Base-by-base conservation (phyloP, 2,113 vertebrate species). In the Aptenodytes patagonicus region DNA sequence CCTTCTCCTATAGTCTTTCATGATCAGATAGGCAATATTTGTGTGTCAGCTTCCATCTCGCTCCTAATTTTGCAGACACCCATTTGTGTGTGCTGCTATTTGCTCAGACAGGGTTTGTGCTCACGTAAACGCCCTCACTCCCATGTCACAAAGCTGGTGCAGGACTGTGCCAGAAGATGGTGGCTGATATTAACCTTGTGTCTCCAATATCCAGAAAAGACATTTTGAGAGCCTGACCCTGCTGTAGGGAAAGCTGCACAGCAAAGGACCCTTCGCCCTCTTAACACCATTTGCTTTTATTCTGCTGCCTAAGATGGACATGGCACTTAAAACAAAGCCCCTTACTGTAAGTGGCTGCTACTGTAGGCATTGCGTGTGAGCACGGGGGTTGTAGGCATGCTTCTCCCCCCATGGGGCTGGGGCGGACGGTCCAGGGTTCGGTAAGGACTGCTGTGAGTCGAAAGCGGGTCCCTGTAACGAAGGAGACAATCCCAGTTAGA, bases 281-380 rank as follows among this genome's bases (percentile, higher is more conserved):
- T 19, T 10, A 36, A 64, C 46, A 68, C 31, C 8, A 1, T 34
- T 10, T 28, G 0, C 36, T 49, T 75, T 46, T 1, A 13, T 14
- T 1, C 34, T 26, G 49, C 36, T n/a, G 47, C 49, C 73, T 4
- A 32, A 54, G 51, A 9, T 1, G 9, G 10, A 31, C 0, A 1
- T 19, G 1, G 2, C 36, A 6, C 7, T 7, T 2, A 11, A 46
- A n/a, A 57, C 7, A 40, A 47, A 57, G 29, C 6, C 8, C 57
- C 98, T 98, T 98, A 99, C 99, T 99, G 98, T 89, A 99, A 97
- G 91, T 99, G 99, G 95, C 97, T 99, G 98, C 99, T 99, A 96
- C 99, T 99, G 98, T 99, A 99, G 90, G 99, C 99, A 0, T 99
- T 99, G 71, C 99, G 99, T 16, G 99, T 99, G 52, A 99, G 99